Percentiles rank a stretch among this genome's conserved stretches.
Evolutionary conservation across 2,797 vertebrate species (phyloP).

Genomic region (Tenualosa ilisha): DNA sequence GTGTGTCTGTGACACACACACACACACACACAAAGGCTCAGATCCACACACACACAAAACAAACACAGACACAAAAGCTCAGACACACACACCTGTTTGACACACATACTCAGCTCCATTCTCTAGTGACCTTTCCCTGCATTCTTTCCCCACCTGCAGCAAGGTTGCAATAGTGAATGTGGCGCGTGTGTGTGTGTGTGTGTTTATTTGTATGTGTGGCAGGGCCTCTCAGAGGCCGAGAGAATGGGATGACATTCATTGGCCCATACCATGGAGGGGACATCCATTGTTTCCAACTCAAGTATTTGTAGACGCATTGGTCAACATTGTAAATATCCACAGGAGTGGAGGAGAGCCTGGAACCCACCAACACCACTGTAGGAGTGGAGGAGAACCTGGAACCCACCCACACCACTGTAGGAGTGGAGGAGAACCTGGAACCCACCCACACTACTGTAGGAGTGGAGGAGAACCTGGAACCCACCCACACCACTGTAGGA

Average conservation of each 20-base stretch:
- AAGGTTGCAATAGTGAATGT: not conserved
- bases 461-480: not conserved
- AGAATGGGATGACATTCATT: not conserved
- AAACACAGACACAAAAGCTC: conserved; percentile 34
- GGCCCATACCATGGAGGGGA: not conserved
- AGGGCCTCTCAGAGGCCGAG: not conserved
- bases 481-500: not conserved
- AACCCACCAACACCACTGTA: not conserved
- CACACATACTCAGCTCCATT: conserved; percentile 23
- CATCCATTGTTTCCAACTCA: not conserved
- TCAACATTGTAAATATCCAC: not conserved
- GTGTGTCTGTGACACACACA: not conserved
- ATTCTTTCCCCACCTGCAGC: conserved; percentile 47
- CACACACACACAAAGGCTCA: not conserved
- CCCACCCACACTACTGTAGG: not conserved
- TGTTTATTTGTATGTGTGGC: not conserved
- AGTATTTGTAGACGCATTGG: conserved; percentile 2
- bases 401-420: not conserved
- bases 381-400: not conserved
- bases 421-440: not conserved
- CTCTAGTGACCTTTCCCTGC: conserved; percentile 46
- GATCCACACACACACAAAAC: not conserved
- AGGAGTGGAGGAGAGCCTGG: not conserved
- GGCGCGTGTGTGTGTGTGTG: not conserved
- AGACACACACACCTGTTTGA: not conserved